Evolutionary conservation across 1,140 invertebrate genomes (phyloP).

Genomic region (Prorops nasuta): DNA sequence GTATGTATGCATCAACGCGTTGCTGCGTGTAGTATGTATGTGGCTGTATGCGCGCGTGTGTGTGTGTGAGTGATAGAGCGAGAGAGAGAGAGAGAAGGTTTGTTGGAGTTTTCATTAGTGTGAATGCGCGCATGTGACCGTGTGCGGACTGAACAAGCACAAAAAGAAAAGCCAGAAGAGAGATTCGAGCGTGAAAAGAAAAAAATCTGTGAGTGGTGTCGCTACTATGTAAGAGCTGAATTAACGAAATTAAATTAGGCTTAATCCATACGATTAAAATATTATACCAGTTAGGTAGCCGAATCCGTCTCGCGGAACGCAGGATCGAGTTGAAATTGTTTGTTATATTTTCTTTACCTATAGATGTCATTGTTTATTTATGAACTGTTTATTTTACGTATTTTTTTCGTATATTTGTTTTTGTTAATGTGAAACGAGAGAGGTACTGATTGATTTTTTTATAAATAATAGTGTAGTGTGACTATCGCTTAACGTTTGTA

Average conservation of each 20-base stretch:
- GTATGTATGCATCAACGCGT: too few relatives aligned
- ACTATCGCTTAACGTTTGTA: conserved; percentile 33
- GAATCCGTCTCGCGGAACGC: conserved; percentile 35
- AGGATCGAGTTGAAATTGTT: conserved; percentile 43
- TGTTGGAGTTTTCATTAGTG: not conserved
- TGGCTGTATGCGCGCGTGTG: conserved; percentile 1
- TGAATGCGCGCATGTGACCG: not conserved
- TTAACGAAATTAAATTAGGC: too few relatives aligned
- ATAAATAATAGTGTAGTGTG: conserved; percentile 32
- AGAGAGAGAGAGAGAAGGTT: not conserved
- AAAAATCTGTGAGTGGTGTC: too few relatives aligned
- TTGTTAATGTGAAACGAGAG: conserved; percentile 44
- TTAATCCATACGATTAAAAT: too few relatives aligned
- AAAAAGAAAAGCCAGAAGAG: conserved; percentile 13
- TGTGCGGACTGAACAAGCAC: conserved; percentile 4
- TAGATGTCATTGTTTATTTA: conserved; percentile 57
- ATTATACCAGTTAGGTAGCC: conserved; percentile 14
- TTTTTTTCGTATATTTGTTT: conserved; percentile 49
- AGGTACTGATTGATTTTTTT: conserved; percentile 33
- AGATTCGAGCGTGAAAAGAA: too few relatives aligned
- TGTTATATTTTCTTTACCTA: conserved; percentile 55
- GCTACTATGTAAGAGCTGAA: too few relatives aligned
- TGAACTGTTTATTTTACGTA: conserved; percentile 54
- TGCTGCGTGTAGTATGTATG: too few relatives aligned
- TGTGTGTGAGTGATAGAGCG: not conserved